Conservation (phyloP, 1,140 invertebrate genomes). For the Pseudobourletiella spinata region DNA sequence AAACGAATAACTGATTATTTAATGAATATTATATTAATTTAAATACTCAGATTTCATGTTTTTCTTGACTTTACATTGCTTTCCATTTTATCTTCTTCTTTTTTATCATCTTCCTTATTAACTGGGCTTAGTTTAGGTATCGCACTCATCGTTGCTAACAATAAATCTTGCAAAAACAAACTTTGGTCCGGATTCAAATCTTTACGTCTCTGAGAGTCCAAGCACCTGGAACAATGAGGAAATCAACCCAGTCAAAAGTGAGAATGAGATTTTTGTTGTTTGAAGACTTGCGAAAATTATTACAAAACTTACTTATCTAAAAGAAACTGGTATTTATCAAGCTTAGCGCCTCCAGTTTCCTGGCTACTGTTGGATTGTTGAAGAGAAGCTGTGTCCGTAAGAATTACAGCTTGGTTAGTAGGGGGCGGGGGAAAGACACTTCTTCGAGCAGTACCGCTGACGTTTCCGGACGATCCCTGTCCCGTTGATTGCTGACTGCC, state of each 20-base stretch:
- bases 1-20: neutral
- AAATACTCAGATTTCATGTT: neutral
- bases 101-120: neutral
- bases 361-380: conserved; percentile 41
- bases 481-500: conserved; percentile 56
- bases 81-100: neutral
- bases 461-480: conserved; percentile 36
- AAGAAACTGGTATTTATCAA: conserved; percentile 32
- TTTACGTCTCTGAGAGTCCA: conserved; percentile 51
- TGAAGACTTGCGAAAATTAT: too few relatives aligned
- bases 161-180: conserved; percentile 58
- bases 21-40: conserved; percentile 5
- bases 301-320: conserved; percentile 35
- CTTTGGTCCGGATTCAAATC: conserved; percentile 50
- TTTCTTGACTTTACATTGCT: neutral
- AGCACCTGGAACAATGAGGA: conserved; percentile 46
- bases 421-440: conserved; percentile 36
- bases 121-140: neutral
- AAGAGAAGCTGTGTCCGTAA: conserved; percentile 35
- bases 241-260: too few relatives aligned
- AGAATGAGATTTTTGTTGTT: too few relatives aligned
- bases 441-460: conserved; percentile 41
- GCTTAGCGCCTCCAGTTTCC: conserved; percentile 50
- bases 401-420: conserved; percentile 21
- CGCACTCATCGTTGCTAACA: conserved; percentile 52